These are phyloP conservation scores for Plebejus melissa DNA, from an alignment of 2,888 invertebrate species.

Conservation along the genomic window DNA sequence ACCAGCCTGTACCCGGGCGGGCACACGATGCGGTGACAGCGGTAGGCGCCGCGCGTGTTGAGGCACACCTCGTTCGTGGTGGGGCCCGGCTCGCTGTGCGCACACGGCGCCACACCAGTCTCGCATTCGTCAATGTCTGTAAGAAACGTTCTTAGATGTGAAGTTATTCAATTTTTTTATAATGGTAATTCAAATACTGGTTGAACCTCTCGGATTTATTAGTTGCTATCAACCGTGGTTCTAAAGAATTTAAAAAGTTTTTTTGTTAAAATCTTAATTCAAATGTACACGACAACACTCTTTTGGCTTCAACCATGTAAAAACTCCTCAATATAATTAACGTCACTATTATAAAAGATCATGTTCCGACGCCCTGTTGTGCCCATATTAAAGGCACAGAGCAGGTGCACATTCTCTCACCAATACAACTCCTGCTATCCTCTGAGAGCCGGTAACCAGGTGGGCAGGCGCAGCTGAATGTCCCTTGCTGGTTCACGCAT, in stretches of 20 bases:
- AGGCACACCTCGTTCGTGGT: constrained; percentile 82
- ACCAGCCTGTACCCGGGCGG: constrained; percentile 87
- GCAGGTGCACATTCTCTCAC: constrained; percentile 61
- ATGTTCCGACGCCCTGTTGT: background rate
- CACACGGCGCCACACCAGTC: constrained; percentile 86
- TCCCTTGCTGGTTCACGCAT: constrained; percentile 93
- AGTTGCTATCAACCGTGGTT: background rate
- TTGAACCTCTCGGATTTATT: background rate
- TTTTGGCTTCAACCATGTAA: too few species aligned
- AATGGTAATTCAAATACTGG: background rate
- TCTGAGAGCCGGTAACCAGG: constrained; percentile 85
- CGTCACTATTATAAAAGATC: too few species aligned
- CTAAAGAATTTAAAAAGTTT: too few species aligned
- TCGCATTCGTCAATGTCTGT: constrained; percentile 89
- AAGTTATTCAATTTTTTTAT: background rate
- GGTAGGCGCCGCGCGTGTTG: constrained; percentile 92
- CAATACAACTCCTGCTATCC: constrained; percentile 90
- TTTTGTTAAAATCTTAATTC: too few species aligned
- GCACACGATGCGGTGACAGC: constrained; percentile 91
- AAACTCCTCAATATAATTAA: background rate
- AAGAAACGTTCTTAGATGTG: background rate
- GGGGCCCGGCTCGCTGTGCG: constrained; percentile 77
- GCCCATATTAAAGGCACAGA: too few species aligned
- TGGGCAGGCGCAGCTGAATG: constrained; percentile 89
- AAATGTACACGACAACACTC: too few species aligned